Evolutionary conservation across 2,888 invertebrate genomes (phyloP).

Genomic region (Drosophila antonietae): DNA sequence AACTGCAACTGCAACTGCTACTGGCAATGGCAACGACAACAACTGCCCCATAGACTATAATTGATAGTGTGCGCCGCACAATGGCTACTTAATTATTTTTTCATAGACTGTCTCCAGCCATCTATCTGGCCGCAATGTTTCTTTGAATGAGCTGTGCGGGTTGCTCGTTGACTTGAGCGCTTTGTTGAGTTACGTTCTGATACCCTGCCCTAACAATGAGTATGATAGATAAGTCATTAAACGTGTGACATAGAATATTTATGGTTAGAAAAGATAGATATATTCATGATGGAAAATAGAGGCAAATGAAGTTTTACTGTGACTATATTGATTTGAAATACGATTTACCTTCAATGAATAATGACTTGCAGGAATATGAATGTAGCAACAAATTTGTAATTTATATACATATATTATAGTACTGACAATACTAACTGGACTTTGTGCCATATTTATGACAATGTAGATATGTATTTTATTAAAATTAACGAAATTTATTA

Average conservation of each 20-base stretch:
- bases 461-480: no score
- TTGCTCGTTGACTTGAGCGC: conserved; percentile 29
- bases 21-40: conserved; percentile 19
- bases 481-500: no score
- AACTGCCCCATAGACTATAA: conserved; percentile 48
- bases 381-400: no score
- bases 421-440: no score
- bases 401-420: no score
- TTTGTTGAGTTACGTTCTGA: neutral
- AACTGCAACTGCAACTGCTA: conserved; percentile 21
- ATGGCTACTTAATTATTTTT: conserved; percentile 79
- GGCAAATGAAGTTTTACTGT: no score
- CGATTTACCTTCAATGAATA: no score
- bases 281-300: neutral
- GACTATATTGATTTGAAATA: no score
- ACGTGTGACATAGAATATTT: neutral
- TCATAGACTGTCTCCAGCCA: conserved; percentile 53
- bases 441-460: no score
- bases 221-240: neutral
- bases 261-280: neutral
- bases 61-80: conserved; percentile 69
- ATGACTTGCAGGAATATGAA: no score
- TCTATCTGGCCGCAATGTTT: conserved; percentile 25
- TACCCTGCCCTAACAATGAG: neutral
- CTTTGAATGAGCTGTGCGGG: conserved; percentile 68